These are phyloP conservation scores for Acrocephalus scirpaceus DNA, from an alignment of 2,797 vertebrate genomes.

Conservation along the genomic window DNA sequence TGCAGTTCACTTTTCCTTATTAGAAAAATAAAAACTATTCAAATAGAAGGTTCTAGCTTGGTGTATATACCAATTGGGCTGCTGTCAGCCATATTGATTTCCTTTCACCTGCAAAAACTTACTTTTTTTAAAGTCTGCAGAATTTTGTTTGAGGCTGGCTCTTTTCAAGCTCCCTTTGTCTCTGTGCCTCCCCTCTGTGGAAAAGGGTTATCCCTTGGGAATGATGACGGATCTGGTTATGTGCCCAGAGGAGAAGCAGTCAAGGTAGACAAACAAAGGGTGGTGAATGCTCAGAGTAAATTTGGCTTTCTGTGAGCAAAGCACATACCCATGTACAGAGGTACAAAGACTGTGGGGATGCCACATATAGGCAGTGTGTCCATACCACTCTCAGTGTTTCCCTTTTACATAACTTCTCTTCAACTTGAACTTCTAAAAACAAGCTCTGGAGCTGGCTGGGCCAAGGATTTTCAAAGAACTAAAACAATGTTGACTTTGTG, in stretches of 20 bases:
- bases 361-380: not conserved
- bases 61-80: not conserved
- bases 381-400: not conserved
- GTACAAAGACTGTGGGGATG: not conserved
- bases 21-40: slow-evolving; percentile 28
- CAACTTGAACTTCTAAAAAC: not conserved
- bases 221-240: not conserved
- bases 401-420: not conserved
- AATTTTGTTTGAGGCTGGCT: not conserved
- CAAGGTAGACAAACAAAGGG: not conserved
- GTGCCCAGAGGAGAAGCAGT: not conserved
- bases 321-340: not conserved
- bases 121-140: not conserved
- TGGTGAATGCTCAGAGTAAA: not conserved
- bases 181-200: not conserved
- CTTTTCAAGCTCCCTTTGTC: not conserved
- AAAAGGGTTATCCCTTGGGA: not conserved
- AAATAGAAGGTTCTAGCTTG: not conserved
- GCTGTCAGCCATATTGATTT: not conserved
- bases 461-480: not conserved
- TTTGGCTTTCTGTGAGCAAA: not conserved
- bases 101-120: not conserved
- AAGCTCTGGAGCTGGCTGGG: not conserved
- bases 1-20: not conserved
- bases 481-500: not conserved